These are phyloP conservation scores for Epirrhoe alternata DNA, from an alignment of 2,888 invertebrate genomes.

Conservation along the genomic window DNA sequence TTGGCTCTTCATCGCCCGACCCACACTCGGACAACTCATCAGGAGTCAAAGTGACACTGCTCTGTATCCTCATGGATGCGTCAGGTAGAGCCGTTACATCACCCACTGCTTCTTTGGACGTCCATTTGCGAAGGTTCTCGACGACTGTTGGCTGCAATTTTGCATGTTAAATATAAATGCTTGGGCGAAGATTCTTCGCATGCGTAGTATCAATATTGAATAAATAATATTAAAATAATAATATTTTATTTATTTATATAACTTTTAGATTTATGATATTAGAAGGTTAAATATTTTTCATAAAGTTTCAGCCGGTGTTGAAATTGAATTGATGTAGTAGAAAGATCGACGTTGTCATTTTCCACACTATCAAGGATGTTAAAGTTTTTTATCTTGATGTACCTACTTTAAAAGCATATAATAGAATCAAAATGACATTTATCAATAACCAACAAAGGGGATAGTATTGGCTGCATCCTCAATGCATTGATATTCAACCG, in stretches of 20 bases:
- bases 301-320: no score
- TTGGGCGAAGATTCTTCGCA: no score
- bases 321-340: no score
- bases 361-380: no score
- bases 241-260: no score
- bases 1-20: constrained; percentile 88
- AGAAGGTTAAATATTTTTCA: no score
- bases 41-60: constrained; percentile 78
- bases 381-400: not conserved
- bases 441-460: constrained; percentile 12
- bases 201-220: no score
- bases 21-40: constrained; percentile 83
- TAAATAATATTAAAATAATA: no score
- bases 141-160: constrained; percentile 90
- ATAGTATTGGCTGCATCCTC: constrained; percentile 18
- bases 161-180: constrained; percentile 1
- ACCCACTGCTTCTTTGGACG: constrained; percentile 92
- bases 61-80: constrained; percentile 89
- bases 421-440: constrained; percentile 6
- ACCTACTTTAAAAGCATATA: not conserved
- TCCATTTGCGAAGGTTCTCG: constrained; percentile 93
- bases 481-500: not conserved
- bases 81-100: constrained; percentile 93
- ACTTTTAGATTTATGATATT: no score
- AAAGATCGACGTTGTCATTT: no score